Evolutionary conservation across 2,888 invertebrate species (phyloP), one percentile per base, ranked within the genome.

Genomic region (Hirtodrosophila histrioides): DNA sequence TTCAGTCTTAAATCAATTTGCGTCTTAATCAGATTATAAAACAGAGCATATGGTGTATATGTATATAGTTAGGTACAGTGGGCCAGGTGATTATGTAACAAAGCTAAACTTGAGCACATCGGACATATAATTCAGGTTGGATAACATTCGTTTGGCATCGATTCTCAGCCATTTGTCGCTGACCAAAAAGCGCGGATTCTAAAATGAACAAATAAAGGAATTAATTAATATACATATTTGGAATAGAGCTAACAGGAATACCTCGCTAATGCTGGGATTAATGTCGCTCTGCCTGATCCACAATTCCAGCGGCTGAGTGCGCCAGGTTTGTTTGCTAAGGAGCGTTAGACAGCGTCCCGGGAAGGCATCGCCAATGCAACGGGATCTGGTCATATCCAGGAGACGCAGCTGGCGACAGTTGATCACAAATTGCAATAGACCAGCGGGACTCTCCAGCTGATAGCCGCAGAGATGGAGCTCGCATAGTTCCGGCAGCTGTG

Each of bases 21-120:
- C 11, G 29, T 44, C 35, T 39, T 17, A 54, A 63, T 55, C 33
- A 7, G 27, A 48, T 40, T 55, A 70, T 33, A 31, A 36, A 43
- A 44, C 31, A 43, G 9, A 29, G 9, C 23, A 29, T 37, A 7
- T 24, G 7, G 9, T 31, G 3, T 17, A 29, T 56, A 41, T 33
- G 11, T 39, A 17, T 40, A 23, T 23, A 9, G 7, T 17, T 37
- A 72, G 69, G 69, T 69, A 72, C 63, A 55, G 50, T 39, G 36
- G 49, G 10, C 3, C 53, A 54, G 53, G 37, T 63, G 17, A 39
- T 64, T 37, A 73, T 27, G 70, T 69, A 4, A 61, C 40, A 54
- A 88, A 88, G 23, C 81, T 85, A 65, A 88, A 88, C 79, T 85
- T 88, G 4, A 89, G 69, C 33, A 88, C 89, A 3, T 88, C 88